Conservation (phyloP, 2,797 vertebrate genomes). For the Cuculus canorus region DNA sequence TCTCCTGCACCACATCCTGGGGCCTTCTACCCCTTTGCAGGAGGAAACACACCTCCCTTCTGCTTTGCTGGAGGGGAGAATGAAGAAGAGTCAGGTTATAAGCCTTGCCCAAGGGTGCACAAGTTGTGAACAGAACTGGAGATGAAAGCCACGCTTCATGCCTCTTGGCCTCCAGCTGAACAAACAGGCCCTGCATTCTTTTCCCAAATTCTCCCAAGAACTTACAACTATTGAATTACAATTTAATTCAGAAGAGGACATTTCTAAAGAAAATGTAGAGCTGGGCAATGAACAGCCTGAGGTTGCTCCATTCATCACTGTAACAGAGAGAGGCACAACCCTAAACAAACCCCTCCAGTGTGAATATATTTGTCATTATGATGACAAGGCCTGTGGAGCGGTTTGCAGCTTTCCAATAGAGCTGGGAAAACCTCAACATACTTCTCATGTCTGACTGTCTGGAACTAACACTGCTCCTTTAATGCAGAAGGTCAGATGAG, state of each 20-base stretch:
- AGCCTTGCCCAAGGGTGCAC: conserved; percentile 20
- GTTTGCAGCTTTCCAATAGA: background rate
- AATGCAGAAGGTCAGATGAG: conserved; percentile 46
- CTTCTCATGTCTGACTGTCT: conserved; percentile 56
- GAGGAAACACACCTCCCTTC: conserved; percentile 50
- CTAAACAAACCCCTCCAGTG: conserved; percentile 2
- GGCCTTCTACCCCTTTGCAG: conserved; percentile 53
- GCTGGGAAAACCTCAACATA: conserved; percentile 37
- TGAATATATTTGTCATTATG: conserved; percentile 6
- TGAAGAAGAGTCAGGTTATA: conserved; percentile 19
- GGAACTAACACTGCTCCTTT: conserved; percentile 50
- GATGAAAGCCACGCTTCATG: conserved; percentile 2
- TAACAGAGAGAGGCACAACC: conserved; percentile 6
- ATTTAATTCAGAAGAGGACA: background rate
- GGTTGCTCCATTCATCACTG: background rate
- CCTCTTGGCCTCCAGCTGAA: background rate
- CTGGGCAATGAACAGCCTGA: background rate
- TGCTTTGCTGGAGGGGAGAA: conserved; percentile 58
- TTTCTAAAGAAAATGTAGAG: background rate
- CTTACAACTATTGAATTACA: background rate
- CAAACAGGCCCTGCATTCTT: background rate
- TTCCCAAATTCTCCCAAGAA: conserved; percentile 3
- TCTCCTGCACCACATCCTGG: conserved; percentile 39
- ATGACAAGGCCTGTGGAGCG: background rate
- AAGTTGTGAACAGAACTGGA: conserved; percentile 41